Conservation (phyloP, 2,888 invertebrate genomes). For the Hedychridium roseum region DNA sequence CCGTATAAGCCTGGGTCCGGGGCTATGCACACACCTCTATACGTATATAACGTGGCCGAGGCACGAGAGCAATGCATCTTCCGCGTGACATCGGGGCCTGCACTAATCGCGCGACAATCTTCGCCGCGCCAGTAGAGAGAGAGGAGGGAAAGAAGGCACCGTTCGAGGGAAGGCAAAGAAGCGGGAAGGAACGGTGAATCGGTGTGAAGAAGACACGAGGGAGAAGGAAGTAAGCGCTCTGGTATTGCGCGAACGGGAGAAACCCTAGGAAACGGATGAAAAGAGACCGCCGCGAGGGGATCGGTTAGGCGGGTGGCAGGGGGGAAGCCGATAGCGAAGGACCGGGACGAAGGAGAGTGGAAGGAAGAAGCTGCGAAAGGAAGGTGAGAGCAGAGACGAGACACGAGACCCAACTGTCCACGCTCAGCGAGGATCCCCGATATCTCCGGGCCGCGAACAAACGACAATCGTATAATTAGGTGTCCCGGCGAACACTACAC, state of each 20-base stretch:
- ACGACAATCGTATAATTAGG: constrained; percentile 63
- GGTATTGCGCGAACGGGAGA: no score
- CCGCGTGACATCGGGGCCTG: constrained; percentile 59
- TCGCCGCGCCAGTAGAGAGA: constrained; percentile 39
- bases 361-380: constrained; percentile 5
- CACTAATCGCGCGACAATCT: constrained; percentile 65
- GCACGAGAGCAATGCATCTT: constrained; percentile 62
- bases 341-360: constrained; percentile 10
- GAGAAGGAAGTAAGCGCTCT: background rate
- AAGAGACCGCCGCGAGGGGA: background rate
- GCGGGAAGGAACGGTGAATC: background rate
- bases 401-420: constrained; percentile 44
- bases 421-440: constrained; percentile 34
- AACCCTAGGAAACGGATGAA: background rate
- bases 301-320: background rate
- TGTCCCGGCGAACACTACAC: constrained; percentile 51
- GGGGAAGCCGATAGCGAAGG: constrained; percentile 10
- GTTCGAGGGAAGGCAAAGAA: background rate
- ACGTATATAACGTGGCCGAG: constrained; percentile 32
- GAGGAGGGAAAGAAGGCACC: constrained; percentile 18
- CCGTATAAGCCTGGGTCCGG: constrained; percentile 8
- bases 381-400: constrained; percentile 28
- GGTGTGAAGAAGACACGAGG: constrained; percentile 4
- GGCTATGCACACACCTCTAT: constrained; percentile 19
- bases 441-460: constrained; percentile 49